Conservation (phyloP, 2,113 vertebrate species). For the Ginglymostoma cirratum region DNA sequence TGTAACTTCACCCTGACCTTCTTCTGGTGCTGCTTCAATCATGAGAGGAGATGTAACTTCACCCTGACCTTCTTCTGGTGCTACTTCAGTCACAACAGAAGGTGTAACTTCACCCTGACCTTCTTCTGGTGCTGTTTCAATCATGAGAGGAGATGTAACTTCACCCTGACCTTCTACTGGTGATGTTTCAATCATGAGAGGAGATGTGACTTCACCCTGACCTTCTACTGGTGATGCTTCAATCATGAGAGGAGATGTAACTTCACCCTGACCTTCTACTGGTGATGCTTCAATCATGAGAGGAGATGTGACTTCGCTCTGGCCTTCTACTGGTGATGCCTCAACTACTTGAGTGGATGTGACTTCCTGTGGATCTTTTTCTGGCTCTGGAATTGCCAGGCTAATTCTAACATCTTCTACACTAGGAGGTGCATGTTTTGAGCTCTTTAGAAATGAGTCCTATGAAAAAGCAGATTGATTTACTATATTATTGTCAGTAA, state of each 20-base stretch:
- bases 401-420: neutral
- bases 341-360: neutral
- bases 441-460: neutral
- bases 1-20: no score
- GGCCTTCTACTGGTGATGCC: no score
- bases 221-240: no score
- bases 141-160: neutral
- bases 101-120: neutral
- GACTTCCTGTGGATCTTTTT: neutral
- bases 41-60: no score
- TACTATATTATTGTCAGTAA: neutral
- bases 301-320: neutral
- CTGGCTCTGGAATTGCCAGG: neutral
- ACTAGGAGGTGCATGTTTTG: neutral
- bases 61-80: no score
- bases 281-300: neutral
- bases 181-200: neutral
- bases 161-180: neutral
- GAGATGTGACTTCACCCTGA: neutral
- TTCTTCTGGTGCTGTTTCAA: neutral
- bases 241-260: no score
- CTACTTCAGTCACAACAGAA: neutral
- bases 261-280: neutral
- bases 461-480: neutral
- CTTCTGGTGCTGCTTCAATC: neutral